Evolutionary conservation across 92 coral and sea anemone genomes (phyloP).

Genomic region (Phenganax subtilis): DNA sequence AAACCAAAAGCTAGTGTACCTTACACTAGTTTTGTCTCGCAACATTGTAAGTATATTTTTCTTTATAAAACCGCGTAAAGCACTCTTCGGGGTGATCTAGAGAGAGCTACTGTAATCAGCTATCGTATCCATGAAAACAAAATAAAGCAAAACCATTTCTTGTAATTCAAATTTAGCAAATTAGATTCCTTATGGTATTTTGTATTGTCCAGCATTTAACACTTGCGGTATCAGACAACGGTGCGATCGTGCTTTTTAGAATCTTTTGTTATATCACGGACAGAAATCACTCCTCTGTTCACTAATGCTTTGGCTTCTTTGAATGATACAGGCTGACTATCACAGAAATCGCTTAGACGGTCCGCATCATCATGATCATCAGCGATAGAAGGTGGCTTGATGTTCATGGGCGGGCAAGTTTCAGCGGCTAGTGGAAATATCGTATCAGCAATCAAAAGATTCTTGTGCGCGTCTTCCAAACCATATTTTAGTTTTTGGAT

Average conservation of each 20-base stretch:
- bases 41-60: no score
- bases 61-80: no score
- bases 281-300: slow-evolving; percentile 18
- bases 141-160: no score
- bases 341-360: slow-evolving; percentile 2
- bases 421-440: slow-evolving; percentile 72
- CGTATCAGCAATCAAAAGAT: slow-evolving; percentile 49
- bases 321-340: slow-evolving; percentile 30
- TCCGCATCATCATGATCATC: slow-evolving; percentile 58
- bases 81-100: no score
- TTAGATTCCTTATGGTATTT: not conserved
- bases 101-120: no score
- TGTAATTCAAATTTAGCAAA: no score
- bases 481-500: slow-evolving; percentile 56
- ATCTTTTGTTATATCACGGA: slow-evolving; percentile 9
- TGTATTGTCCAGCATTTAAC: not conserved
- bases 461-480: slow-evolving; percentile 48
- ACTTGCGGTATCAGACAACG: not conserved
- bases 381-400: slow-evolving; percentile 67
- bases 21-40: no score
- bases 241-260: slow-evolving; percentile 22
- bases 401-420: slow-evolving; percentile 49
- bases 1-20: no score
- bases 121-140: no score
- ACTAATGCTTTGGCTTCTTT: slow-evolving; percentile 37